Percentiles rank a stretch among this genome's conserved stretches.
Conservation (phyloP, 2,888 invertebrate genomes). For the Sussaba pulchella region DNA sequence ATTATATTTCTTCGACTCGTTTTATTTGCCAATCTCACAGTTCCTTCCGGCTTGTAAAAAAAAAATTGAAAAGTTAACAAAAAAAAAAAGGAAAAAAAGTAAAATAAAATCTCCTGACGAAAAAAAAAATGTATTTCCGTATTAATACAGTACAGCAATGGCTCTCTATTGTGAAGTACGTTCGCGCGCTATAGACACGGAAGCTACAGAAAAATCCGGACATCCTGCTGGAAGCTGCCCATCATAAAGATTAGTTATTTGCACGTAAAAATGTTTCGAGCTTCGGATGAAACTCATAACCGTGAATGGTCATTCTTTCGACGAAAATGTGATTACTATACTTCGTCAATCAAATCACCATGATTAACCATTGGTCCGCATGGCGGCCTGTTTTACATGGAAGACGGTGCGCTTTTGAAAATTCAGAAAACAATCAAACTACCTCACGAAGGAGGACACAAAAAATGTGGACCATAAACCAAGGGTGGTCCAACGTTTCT, state of each 20-base stretch:
- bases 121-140: constrained; percentile 11
- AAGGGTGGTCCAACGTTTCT: constrained; percentile 64
- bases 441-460: not conserved
- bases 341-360: too few relatives aligned
- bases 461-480: constrained; percentile 2
- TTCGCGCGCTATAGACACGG: not conserved
- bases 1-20: constrained; percentile 38
- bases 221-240: constrained; percentile 4
- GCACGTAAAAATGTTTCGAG: constrained; percentile 19
- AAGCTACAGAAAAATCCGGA: not conserved
- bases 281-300: constrained; percentile 12
- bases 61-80: constrained; percentile 15
- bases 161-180: not conserved
- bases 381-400: too few relatives aligned
- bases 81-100: constrained; percentile 8
- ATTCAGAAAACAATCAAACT: constrained; percentile 28
- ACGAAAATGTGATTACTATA: too few relatives aligned
- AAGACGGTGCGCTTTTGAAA: too few relatives aligned
- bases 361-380: too few relatives aligned
- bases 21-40: constrained; percentile 4
- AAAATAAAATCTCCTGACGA: constrained; percentile 10
- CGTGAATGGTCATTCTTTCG: too few relatives aligned
- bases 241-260: constrained; percentile 34
- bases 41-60: constrained; percentile 10
- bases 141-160: constrained; percentile 39